Conservation (phyloP, 2,797 vertebrate genomes). For the Bryconaethiops microstoma region DNA sequence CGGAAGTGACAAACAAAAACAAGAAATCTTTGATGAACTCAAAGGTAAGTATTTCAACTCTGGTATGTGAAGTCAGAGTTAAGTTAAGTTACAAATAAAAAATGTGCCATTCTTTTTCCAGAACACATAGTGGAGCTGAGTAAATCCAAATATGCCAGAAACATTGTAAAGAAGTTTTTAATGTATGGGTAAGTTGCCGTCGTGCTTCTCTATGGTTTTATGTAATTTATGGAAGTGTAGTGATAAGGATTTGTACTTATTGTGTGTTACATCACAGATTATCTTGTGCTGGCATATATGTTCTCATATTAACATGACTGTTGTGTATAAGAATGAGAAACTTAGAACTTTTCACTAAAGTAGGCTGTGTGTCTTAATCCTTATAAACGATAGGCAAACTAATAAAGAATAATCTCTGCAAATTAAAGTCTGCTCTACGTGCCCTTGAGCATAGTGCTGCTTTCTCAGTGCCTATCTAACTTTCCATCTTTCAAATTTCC, state of each 20-base stretch:
- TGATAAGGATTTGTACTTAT: neutral
- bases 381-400: neutral
- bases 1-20: conserved; percentile 84
- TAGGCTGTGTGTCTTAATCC: neutral
- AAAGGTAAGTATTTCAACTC: conserved; percentile 77
- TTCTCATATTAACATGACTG: neutral
- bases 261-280: neutral
- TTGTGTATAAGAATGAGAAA: neutral
- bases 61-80: neutral
- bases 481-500: conserved; percentile 25
- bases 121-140: conserved; percentile 84
- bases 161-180: conserved; percentile 94
- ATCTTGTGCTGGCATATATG: neutral
- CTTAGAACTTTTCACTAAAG: neutral
- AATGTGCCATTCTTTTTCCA: conserved; percentile 62
- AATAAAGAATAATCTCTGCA: conserved; percentile 13
- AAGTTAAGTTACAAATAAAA: neutral
- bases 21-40: conserved; percentile 85
- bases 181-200: conserved; percentile 92
- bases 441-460: neutral
- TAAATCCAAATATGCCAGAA: conserved; percentile 92
- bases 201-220: neutral
- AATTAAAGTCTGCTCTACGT: neutral
- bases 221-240: neutral
- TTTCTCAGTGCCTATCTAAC: neutral